Evolutionary conservation across 1,140 invertebrate species (phyloP), one percentile per base, ranked within the genome.

Genomic region (Dreissena polymorpha): DNA sequence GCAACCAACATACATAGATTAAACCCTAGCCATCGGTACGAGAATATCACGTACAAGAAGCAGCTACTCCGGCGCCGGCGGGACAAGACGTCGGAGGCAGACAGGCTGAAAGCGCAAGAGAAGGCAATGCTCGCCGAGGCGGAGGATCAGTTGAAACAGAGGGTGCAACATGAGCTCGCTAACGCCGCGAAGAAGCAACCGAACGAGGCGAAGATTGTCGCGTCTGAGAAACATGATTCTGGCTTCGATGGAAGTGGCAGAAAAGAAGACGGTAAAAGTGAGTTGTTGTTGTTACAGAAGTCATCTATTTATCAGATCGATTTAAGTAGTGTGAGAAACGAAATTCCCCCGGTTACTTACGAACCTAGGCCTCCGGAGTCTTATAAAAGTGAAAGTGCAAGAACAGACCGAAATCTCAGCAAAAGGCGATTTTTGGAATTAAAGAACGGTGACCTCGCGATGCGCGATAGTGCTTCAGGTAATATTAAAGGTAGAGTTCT

Each of bases 261-360:
- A 14, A 29, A 65, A 73, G 13, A 73, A 65, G 50, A 16, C 14
- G 51, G 67, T 14, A 73, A 74, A 74, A 55, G 70, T 64, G 79
- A 82, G 39, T 67, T 67, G 18, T 55, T 50, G 25, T 16, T 73
- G 21, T 74, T 82, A 74, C 53, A 74, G 68, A 57, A 82, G n/a
- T 82, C 79, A 0, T 70, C 70, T 55, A 74, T 74, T 25, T 82
- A 82, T 74, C 70, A 82, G 53, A 73, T 82, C 21, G 79, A 82
- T 65, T 74, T 82, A 39, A 82, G 79, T 74, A 72, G 50, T 53
- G 71, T 82, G 39, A 13, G 79, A 14, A 82, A 82, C 53, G 79
- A 82, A n/a, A 82, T 82, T 25, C 79, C 79, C 12, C 79, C 79
- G 13, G 71, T 82, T 14, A 18, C 27, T 0, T 64, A 82, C 64